Evolutionary conservation across 2,797 vertebrate genomes (phyloP).

Genomic region (Epinephelus malabaricus): DNA sequence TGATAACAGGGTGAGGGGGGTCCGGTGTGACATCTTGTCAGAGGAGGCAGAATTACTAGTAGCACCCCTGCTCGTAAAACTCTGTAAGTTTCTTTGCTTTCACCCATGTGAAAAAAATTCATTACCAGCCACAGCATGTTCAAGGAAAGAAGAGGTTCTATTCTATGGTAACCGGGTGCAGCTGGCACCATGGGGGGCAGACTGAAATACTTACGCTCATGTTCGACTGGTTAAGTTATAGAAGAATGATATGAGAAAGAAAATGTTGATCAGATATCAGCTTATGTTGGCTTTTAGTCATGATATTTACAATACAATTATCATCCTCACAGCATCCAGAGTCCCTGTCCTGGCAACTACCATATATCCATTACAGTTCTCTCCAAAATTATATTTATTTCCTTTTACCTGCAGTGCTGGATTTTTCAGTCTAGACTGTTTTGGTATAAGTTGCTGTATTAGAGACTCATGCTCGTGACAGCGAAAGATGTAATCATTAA

Average conservation of each 20-base stretch:
- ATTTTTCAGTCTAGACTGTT: no score
- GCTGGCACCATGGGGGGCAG: background rate
- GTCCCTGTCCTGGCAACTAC: no score
- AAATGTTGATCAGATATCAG: background rate
- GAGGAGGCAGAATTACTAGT: slow-evolving; percentile 42
- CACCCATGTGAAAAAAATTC: slow-evolving; percentile 33
- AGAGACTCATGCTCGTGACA: no score
- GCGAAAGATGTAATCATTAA: no score
- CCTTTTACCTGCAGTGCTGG: no score
- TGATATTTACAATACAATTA: background rate
- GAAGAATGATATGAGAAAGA: slow-evolving; percentile 4
- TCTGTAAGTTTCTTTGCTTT: slow-evolving; percentile 52
- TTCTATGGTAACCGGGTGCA: slow-evolving; percentile 10
- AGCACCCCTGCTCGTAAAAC: slow-evolving; percentile 62
- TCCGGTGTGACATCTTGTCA: slow-evolving; percentile 58
- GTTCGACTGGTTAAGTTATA: slow-evolving; percentile 1
- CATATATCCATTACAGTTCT: no score
- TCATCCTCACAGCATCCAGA: background rate
- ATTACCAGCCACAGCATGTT: slow-evolving; percentile 52
- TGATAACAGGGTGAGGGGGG: slow-evolving; percentile 43
- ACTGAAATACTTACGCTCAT: slow-evolving; percentile 12
- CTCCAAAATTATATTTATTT: background rate
- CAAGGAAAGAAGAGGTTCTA: slow-evolving; percentile 8
- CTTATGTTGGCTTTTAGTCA: background rate
- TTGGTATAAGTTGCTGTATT: no score